These are phyloP conservation scores for Leptothorax acervorum DNA, from an alignment of 2,888 invertebrate species.

Conservation along the genomic window DNA sequence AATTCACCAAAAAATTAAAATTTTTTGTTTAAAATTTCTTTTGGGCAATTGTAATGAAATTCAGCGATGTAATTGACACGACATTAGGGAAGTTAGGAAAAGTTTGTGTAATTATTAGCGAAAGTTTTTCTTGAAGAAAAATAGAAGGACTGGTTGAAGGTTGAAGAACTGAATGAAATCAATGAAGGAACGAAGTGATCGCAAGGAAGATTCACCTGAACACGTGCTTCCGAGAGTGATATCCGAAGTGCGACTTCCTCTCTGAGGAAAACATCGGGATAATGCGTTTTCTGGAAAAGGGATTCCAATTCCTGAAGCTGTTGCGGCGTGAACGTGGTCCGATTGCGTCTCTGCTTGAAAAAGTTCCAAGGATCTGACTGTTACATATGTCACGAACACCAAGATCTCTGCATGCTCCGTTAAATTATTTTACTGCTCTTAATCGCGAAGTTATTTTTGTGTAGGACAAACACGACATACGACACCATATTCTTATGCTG, in stretches of 20 bases:
- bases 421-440: neutral
- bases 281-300: constrained; percentile 97
- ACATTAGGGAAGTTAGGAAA: neutral
- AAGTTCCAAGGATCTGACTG: constrained; percentile 49
- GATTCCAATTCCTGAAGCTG: constrained; percentile 96
- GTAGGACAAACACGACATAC: no score
- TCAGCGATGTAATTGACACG: neutral
- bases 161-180: neutral
- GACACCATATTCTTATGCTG: neutral
- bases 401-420: neutral
- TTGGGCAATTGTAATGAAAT: neutral
- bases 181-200: neutral
- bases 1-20: neutral
- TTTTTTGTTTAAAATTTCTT: neutral
- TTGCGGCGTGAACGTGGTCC: constrained; percentile 97
- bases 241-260: constrained; percentile 97
- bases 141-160: neutral
- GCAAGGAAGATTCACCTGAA: constrained; percentile 89
- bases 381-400: neutral
- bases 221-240: constrained; percentile 97
- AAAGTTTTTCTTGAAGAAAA: neutral
- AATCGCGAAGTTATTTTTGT: neutral
- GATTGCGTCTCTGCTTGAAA: constrained; percentile 92
- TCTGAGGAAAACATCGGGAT: constrained; percentile 94
- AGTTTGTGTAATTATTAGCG: neutral